Conservation (phyloP, 2,888 invertebrate genomes). For the Panopea generosa region DNA sequence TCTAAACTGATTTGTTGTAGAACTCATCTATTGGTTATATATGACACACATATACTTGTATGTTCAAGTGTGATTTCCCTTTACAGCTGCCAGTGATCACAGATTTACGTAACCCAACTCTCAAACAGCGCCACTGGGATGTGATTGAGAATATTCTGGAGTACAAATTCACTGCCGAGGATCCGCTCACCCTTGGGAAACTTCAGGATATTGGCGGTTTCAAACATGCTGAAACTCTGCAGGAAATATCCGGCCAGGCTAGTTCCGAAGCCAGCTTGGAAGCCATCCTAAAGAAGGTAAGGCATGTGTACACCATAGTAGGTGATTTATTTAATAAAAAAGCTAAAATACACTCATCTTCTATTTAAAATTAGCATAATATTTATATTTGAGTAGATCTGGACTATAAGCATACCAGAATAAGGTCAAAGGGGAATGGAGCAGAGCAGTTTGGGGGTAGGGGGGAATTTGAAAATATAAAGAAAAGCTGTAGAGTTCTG, state of each 20-base stretch:
- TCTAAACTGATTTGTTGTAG: too few species aligned
- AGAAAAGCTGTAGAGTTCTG: too few species aligned
- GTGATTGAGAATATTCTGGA: conserved; percentile 91
- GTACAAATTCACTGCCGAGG: conserved; percentile 89
- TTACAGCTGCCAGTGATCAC: conserved; percentile 89
- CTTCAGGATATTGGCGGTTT: conserved; percentile 92
- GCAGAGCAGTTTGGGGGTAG: too few species aligned
- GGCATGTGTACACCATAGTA: conserved; percentile 12
- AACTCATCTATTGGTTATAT: not conserved
- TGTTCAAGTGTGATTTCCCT: too few species aligned
- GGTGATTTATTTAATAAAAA: too few species aligned
- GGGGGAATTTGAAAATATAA: too few species aligned
- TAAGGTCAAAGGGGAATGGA: too few species aligned
- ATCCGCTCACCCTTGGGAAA: conserved; percentile 88
- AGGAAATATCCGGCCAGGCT: conserved; percentile 95
- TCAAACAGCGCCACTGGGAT: conserved; percentile 94
- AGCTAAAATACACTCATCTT: too few species aligned
- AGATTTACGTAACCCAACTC: conserved; percentile 92
- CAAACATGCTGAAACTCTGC: conserved; percentile 90
- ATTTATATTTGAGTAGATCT: too few species aligned
- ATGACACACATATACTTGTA: not conserved
- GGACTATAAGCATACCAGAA: too few species aligned
- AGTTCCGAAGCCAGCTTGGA: conserved; percentile 95
- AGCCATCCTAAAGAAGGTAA: conserved; percentile 91
- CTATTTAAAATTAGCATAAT: too few species aligned